Conservation (phyloP, 2,797 vertebrate species). For the Anniella stebbinsi region DNA sequence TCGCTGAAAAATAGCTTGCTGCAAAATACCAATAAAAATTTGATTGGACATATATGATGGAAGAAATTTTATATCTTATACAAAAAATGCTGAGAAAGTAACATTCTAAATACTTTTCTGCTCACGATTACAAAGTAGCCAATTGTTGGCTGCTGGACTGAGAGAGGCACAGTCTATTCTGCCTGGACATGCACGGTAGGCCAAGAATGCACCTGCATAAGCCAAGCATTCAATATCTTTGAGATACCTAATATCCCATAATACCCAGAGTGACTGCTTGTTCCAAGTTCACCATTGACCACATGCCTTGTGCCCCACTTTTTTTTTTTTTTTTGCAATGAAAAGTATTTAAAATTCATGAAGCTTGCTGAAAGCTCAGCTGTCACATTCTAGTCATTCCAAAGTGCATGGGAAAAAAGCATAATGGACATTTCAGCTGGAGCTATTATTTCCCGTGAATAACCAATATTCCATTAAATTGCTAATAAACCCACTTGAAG, state of each 20-base stretch:
- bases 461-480: conserved; percentile 92
- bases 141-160: conserved; percentile 75
- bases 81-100: conserved; percentile 74
- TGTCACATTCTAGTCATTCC: conserved; percentile 93
- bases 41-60: conserved; percentile 68
- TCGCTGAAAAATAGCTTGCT: conserved; percentile 40
- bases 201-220: conserved; percentile 86
- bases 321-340: conserved; percentile 82
- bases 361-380: conserved; percentile 85
- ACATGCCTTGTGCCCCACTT: conserved; percentile 82
- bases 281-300: conserved; percentile 79
- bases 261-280: conserved; percentile 81
- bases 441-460: conserved; percentile 85
- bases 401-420: conserved; percentile 85
- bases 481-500: conserved; percentile 88
- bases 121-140: conserved; percentile 74
- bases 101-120: conserved; percentile 73
- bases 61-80: conserved; percentile 69
- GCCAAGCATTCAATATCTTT: conserved; percentile 87
- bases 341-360: conserved; percentile 97
- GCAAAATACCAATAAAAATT: conserved; percentile 68
- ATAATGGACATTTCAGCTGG: conserved; percentile 85
- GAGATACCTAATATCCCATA: conserved; percentile 88
- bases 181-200: conserved; percentile 75
- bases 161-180: conserved; percentile 77